These are phyloP conservation scores for Brachionus rubens DNA, from an alignment of 1,140 invertebrate genomes.

Conservation along the genomic window DNA sequence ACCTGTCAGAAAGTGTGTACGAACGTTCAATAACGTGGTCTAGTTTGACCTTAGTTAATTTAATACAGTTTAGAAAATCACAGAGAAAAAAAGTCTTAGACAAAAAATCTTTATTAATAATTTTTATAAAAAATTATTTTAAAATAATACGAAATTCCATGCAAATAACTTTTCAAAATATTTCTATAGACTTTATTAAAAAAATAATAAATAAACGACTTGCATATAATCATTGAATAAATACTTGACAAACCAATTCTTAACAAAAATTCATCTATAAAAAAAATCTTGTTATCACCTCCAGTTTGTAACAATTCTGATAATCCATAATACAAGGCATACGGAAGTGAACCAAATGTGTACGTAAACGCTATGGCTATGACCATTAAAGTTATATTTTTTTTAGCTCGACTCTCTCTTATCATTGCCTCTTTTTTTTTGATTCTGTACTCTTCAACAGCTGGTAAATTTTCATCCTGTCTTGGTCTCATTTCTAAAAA, in stretches of 20 bases:
- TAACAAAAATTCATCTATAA: background rate
- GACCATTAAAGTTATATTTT: constrained; percentile 18
- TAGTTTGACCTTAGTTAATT: no score
- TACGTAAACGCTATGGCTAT: background rate
- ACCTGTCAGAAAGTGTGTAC: no score
- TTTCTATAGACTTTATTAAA: constrained; percentile 34
- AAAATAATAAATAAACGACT: constrained; percentile 10
- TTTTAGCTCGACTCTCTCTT: constrained; percentile 4
- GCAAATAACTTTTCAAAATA: constrained; percentile 6
- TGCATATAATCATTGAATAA: background rate
- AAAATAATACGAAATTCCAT: no score
- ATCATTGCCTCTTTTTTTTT: background rate
- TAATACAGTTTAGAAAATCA: no score
- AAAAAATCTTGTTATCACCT: background rate
- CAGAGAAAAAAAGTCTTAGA: no score
- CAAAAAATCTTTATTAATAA: no score
- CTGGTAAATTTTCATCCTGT: no score
- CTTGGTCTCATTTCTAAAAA: no score
- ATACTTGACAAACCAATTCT: background rate
- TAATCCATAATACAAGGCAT: background rate
- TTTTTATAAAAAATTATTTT: no score
- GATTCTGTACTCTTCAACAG: no score
- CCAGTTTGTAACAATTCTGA: background rate
- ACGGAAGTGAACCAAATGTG: background rate
- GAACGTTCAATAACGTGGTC: no score